Conservation (phyloP, 2,797 vertebrate genomes). For the Sebastes cheni region DNA sequence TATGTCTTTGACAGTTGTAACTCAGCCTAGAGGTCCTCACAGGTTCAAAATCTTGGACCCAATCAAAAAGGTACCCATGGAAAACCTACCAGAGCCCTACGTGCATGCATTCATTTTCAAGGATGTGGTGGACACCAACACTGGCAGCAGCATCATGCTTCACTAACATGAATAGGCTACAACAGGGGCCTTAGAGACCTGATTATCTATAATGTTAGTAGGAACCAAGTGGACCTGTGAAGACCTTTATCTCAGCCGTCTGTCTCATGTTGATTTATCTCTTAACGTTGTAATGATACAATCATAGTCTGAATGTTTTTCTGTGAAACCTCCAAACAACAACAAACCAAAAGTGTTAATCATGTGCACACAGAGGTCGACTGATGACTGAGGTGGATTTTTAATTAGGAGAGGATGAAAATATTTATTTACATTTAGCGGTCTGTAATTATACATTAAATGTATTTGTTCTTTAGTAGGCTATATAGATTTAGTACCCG, state of each 20-base stretch:
- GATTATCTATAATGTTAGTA: not conserved
- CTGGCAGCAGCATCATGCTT: not conserved
- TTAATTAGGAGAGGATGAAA: not conserved
- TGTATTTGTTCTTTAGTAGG: not conserved
- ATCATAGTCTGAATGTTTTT: slow-evolving; percentile 29
- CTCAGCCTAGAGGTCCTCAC: slow-evolving; percentile 11
- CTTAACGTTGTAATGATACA: not conserved
- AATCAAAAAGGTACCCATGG: not conserved
- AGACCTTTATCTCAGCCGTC: not conserved
- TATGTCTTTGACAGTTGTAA: not conserved
- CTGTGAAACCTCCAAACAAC: slow-evolving; percentile 29
- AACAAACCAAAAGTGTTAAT: slow-evolving; percentile 40
- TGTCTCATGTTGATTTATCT: slow-evolving; percentile 11
- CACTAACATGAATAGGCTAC: not conserved
- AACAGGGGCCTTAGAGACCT: not conserved
- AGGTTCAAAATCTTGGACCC: not conserved
- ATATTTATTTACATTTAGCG: slow-evolving; percentile 5
- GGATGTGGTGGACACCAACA: not conserved
- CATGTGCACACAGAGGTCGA: slow-evolving; percentile 16
- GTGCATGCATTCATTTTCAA: not conserved
- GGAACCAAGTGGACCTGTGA: not conserved
- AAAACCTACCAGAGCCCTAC: not conserved
- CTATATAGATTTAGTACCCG: not conserved
- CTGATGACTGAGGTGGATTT: slow-evolving; percentile 12
- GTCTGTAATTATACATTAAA: not conserved